Base-by-base conservation (phyloP, 2,888 invertebrate species). In the Ernsta delagoae region DNA sequence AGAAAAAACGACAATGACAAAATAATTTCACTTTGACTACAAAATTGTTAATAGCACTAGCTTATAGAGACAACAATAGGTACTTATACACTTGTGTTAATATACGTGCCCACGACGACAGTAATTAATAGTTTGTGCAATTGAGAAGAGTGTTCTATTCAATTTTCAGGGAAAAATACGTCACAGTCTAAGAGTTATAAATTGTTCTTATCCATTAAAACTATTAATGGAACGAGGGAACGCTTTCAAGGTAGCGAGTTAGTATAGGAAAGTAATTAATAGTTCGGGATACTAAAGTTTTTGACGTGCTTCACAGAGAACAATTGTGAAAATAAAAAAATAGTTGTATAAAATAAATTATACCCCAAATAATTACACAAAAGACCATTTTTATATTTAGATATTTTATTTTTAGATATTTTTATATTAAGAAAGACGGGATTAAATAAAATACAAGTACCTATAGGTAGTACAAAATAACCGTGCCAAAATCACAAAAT, bases 181-280 rank as follows among this genome's bases (percentile, higher is more conserved):
- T 36, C 56, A 6, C 31, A 57, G 7, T 24, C 31, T 56, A 43
- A 39, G 16, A 54, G 61, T 61, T 60, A 61, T 61, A 67, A 67
- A 67, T 67, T 67, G 67, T 67, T 48, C 61, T 56, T 56, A 61
- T 61, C 61, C 67, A 67, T 67, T 61, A 61, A 61, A 67, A 61
- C 61, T 67, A 61, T 60, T 67, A 54, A 61, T 67, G 56, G 56
- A 43, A 31, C 34, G 53, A 54, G 16, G 9, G 64, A 66, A 65
- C 43, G 39, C 61, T 60, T 60, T n/a, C 53, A 60, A 60, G 65
- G 24, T 45, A 24, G 39, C 48, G 24, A 66, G 53, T 60, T 11
- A 66, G 53, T 60, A 43, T 60, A 36, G 60, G 41, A 54, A 61
- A 67, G 67, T 61, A 67, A 67, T 67, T 61, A 67, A 61, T 61